These are phyloP conservation scores for Zeuzera pyrina DNA, from an alignment of 2,888 invertebrate species.

Conservation along the genomic window DNA sequence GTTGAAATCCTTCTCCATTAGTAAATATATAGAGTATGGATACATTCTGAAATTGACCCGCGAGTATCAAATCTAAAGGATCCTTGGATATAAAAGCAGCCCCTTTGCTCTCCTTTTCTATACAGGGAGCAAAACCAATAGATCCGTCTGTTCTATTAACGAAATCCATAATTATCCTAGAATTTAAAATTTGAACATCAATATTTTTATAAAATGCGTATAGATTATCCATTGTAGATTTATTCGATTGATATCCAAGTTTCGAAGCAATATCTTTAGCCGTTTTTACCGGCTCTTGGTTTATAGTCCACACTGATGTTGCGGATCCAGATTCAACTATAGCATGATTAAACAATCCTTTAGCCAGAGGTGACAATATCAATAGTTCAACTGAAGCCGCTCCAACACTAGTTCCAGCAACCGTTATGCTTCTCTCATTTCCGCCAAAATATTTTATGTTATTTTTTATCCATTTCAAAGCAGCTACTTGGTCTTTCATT, in stretches of 20 bases:
- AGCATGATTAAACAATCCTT: slow-evolving; percentile 14
- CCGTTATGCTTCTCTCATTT: slow-evolving; percentile 12
- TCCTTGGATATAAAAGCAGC: background rate
- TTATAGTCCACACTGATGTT: slow-evolving; percentile 10
- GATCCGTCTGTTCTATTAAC: background rate
- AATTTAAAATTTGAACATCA: background rate
- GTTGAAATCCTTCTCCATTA: background rate
- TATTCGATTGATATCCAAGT: background rate
- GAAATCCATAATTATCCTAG: background rate
- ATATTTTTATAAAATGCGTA: background rate
- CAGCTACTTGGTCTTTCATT: slow-evolving; percentile 17
- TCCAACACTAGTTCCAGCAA: slow-evolving; percentile 17
- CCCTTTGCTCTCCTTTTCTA: background rate
- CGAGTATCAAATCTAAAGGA: background rate
- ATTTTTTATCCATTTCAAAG: slow-evolving; percentile 15
- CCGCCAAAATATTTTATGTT: slow-evolving; percentile 17
- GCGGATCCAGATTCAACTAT: slow-evolving; percentile 15
- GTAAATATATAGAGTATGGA: background rate
- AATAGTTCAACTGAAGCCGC: slow-evolving; percentile 9
- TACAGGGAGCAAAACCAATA: background rate
- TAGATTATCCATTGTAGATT: background rate
- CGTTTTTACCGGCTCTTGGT: slow-evolving; percentile 9
- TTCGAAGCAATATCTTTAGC: slow-evolving; percentile 3
- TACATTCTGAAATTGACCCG: background rate
- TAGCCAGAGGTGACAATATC: slow-evolving; percentile 4